These are phyloP conservation scores for Sebastes ruberrimus DNA, from an alignment of 2,797 vertebrate species.

Conservation along the genomic window DNA sequence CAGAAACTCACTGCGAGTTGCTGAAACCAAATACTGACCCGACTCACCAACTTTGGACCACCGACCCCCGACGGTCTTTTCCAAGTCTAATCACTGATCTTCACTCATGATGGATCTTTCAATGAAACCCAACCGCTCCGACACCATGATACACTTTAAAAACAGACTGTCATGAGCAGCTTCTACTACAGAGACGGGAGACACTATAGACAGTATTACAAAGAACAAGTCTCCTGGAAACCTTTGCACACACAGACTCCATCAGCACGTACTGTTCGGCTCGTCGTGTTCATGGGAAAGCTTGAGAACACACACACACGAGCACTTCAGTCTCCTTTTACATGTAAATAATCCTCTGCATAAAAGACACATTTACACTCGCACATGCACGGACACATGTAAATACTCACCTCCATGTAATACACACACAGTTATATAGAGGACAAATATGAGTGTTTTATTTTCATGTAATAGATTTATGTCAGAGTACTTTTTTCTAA, in stretches of 20 bases:
- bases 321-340: slow-evolving; percentile 42
- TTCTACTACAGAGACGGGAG: slow-evolving; percentile 47
- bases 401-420: slow-evolving; percentile 67
- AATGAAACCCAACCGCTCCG: slow-evolving; percentile 3
- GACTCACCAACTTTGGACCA: background rate
- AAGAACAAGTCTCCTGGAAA: slow-evolving; percentile 37
- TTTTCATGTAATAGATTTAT: slow-evolving; percentile 86
- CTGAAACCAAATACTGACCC: slow-evolving; percentile 12
- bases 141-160: slow-evolving; percentile 14
- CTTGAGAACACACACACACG: slow-evolving; percentile 29
- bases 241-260: slow-evolving; percentile 68
- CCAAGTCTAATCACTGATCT: slow-evolving; percentile 46
- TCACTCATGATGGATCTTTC: slow-evolving; percentile 10
- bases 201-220: slow-evolving; percentile 69
- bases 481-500: slow-evolving; percentile 81
- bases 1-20: background rate
- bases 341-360: slow-evolving; percentile 60
- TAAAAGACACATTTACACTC: slow-evolving; percentile 47
- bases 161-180: slow-evolving; percentile 20
- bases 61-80: slow-evolving; percentile 2
- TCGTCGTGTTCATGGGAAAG: slow-evolving; percentile 35
- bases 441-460: slow-evolving; percentile 79
- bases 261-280: background rate
- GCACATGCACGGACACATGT: slow-evolving; percentile 58
- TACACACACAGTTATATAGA: slow-evolving; percentile 64